These are phyloP conservation scores for Hedya salicella DNA, from an alignment of 2,888 invertebrate species.

Conservation along the genomic window DNA sequence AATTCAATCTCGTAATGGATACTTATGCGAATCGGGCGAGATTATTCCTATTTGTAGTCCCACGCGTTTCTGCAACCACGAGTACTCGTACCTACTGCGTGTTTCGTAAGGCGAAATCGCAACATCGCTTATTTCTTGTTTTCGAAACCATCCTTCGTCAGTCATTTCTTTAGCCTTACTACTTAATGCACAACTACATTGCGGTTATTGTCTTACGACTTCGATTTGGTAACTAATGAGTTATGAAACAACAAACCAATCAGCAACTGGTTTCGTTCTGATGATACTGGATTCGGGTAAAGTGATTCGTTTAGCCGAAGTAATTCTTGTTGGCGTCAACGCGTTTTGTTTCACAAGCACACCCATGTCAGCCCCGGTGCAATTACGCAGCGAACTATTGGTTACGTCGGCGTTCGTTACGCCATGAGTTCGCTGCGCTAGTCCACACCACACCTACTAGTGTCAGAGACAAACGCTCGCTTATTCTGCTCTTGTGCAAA, in stretches of 20 bases:
- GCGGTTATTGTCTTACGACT: slow-evolving; percentile 43
- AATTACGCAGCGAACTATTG: slow-evolving; percentile 42
- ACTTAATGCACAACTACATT: slow-evolving; percentile 51
- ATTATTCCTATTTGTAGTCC: slow-evolving; percentile 81
- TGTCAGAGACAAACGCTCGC: slow-evolving; percentile 64
- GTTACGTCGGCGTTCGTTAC: slow-evolving; percentile 42
- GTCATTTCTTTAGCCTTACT: slow-evolving; percentile 70
- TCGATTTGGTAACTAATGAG: slow-evolving; percentile 44
- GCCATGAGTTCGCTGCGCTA: slow-evolving; percentile 42
- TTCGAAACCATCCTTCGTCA: slow-evolving; percentile 83
- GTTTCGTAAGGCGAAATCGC: slow-evolving; percentile 82
- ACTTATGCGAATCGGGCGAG: slow-evolving; percentile 61
- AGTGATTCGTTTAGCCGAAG: slow-evolving; percentile 30
- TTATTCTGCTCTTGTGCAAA: slow-evolving; percentile 72
- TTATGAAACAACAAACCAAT: slow-evolving; percentile 39
- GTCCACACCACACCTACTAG: slow-evolving; percentile 52
- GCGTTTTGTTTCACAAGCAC: slow-evolving; percentile 41
- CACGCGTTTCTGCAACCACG: slow-evolving; percentile 80
- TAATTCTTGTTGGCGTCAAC: slow-evolving; percentile 32
- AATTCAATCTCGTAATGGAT: slow-evolving; percentile 57
- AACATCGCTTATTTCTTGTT: slow-evolving; percentile 83
- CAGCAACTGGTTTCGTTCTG: slow-evolving; percentile 32
- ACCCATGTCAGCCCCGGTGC: slow-evolving; percentile 40
- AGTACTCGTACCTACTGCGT: slow-evolving; percentile 74
- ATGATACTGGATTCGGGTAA: slow-evolving; percentile 30